Conservation (phyloP, 2,113 vertebrate species). For the Microcebus tavaratra region DNA sequence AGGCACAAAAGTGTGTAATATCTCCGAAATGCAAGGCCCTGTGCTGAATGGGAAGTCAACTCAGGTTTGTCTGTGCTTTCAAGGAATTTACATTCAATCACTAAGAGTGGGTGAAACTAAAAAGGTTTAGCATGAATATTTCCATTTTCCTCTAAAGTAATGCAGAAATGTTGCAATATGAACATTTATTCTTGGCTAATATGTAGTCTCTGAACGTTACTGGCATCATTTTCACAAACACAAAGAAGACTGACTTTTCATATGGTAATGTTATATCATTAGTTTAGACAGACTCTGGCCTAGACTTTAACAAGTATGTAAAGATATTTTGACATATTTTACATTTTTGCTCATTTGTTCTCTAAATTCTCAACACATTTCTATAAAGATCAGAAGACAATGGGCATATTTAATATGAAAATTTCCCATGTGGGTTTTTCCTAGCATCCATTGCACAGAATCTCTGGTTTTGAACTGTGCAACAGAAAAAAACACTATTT, state of each 20-base stretch:
- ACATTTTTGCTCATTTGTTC: conserved; percentile 21
- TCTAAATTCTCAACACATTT: neutral
- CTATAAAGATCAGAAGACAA: neutral
- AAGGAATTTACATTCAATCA: neutral
- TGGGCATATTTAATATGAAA: neutral
- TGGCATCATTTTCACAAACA: neutral
- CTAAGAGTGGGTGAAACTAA: neutral
- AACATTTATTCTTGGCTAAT: neutral
- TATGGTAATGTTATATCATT: neutral
- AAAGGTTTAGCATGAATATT: neutral
- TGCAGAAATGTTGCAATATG: neutral
- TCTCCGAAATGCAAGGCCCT: neutral
- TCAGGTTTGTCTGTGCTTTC: neutral
- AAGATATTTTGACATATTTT: conserved; percentile 2
- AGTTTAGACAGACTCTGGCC: neutral
- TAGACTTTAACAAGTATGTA: neutral
- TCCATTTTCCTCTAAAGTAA: neutral
- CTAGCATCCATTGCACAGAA: neutral
- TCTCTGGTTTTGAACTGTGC: neutral
- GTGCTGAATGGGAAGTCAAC: neutral
- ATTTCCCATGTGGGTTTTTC: neutral
- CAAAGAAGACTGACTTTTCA: neutral
- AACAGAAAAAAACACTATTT: neutral
- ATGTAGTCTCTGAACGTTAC: neutral
- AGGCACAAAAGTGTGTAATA: neutral